Conservation (phyloP, 1,140 invertebrate genomes). For the Littorina saxatilis region DNA sequence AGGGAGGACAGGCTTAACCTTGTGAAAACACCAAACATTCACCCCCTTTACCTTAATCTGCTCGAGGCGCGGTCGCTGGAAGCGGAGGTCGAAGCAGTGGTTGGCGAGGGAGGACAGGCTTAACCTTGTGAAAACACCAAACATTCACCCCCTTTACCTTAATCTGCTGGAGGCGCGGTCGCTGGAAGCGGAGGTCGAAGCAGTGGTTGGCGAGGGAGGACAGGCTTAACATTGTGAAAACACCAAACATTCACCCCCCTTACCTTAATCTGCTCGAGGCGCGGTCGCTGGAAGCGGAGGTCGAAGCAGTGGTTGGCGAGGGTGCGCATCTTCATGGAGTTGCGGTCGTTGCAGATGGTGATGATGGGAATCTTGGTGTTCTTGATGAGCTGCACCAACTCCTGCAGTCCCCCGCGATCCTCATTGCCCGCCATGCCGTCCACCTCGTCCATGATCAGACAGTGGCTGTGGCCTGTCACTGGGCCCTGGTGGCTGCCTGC, state of each 20-base stretch:
- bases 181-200: no score
- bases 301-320: conserved; percentile 97
- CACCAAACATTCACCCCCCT: no score
- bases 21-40: no score
- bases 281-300: conserved; percentile 89
- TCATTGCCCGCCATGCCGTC: conserved; percentile 99
- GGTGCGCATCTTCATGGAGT: conserved; percentile 94
- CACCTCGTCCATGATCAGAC: conserved; percentile 99
- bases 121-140: no score
- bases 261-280: conserved; percentile 93
- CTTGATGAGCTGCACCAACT: conserved; percentile 96
- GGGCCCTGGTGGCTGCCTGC: not conserved
- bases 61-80: conserved; percentile 89
- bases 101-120: conserved; percentile 93
- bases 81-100: conserved; percentile 95
- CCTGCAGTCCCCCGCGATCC: conserved; percentile 96
- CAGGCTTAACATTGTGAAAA: no score
- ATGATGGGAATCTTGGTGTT: conserved; percentile 93
- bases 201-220: no score
- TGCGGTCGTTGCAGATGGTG: conserved; percentile 99
- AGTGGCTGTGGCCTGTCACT: conserved; percentile 81
- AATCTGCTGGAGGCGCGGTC: no score
- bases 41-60: conserved; percentile 91
- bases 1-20: conserved; percentile 95
- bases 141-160: no score